Evolutionary conservation across 2,797 vertebrate genomes (phyloP).

Genomic region (Tamandua tetradactyla): DNA sequence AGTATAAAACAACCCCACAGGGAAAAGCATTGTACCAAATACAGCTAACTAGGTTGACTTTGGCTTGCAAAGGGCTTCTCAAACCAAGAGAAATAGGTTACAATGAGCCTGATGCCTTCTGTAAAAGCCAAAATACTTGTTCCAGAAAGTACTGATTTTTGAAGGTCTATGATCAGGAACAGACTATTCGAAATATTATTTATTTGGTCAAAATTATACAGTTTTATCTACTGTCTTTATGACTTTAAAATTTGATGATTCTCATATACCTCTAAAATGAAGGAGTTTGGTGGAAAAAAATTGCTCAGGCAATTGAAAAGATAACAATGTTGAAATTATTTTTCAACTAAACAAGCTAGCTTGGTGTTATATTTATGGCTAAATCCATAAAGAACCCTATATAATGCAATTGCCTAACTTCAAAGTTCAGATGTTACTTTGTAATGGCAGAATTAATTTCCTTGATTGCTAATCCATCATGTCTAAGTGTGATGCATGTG

Average conservation of each 20-base stretch:
- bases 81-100: background rate
- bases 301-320: slow-evolving; percentile 21
- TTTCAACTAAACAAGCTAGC: slow-evolving; percentile 42
- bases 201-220: slow-evolving; percentile 20
- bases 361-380: slow-evolving; percentile 74
- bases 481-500: slow-evolving; percentile 86
- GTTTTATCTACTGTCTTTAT: background rate
- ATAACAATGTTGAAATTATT: slow-evolving; percentile 65
- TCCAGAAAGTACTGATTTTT: slow-evolving; percentile 5
- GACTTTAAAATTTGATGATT: slow-evolving; percentile 48
- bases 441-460: slow-evolving; percentile 87
- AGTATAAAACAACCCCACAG: background rate
- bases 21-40: background rate
- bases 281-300: background rate
- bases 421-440: slow-evolving; percentile 86
- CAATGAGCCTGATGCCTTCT: background rate
- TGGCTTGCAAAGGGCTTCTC: background rate
- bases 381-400: slow-evolving; percentile 73
- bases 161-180: background rate
- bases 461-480: slow-evolving; percentile 88
- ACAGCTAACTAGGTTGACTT: background rate
- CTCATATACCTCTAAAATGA: background rate
- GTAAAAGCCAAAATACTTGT: slow-evolving; percentile 33
- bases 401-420: slow-evolving; percentile 80
- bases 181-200: slow-evolving; percentile 26